Conservation (phyloP, 1,140 invertebrate genomes). For the Lasioglossum albipes region DNA sequence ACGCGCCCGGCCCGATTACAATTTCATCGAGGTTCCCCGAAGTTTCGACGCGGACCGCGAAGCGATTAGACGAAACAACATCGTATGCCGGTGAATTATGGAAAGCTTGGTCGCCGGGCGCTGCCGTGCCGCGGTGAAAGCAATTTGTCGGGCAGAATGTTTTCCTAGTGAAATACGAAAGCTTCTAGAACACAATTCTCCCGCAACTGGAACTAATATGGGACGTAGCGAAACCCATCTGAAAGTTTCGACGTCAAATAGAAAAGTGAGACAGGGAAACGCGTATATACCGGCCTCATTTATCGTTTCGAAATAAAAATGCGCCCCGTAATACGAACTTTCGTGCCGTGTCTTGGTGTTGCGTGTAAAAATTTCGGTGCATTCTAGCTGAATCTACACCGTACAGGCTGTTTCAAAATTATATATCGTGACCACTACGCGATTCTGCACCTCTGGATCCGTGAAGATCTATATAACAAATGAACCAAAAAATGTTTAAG, state of each 20-base stretch:
- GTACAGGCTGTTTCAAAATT: no score
- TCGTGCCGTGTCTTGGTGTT: background rate
- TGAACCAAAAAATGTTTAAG: no score
- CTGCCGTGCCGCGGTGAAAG: background rate
- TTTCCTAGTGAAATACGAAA: background rate
- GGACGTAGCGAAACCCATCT: background rate
- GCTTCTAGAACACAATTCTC: background rate
- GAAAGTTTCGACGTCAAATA: background rate
- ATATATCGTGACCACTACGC: no score
- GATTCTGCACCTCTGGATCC: no score
- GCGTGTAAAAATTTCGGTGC: background rate
- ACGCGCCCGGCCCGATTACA: background rate
- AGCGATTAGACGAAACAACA: conserved; percentile 2
- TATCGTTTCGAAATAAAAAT: conserved; percentile 1
- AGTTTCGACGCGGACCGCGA: background rate
- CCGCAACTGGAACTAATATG: background rate
- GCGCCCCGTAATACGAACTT: background rate
- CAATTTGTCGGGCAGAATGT: background rate
- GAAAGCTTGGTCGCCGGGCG: background rate
- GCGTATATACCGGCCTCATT: background rate
- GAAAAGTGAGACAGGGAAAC: background rate
- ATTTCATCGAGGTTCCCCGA: background rate
- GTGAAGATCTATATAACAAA: no score
- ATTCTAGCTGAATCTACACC: background rate
- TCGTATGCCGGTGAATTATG: background rate